Conservation (phyloP, 2,113 vertebrate genomes). For the Hippopotamus amphibius region DNA sequence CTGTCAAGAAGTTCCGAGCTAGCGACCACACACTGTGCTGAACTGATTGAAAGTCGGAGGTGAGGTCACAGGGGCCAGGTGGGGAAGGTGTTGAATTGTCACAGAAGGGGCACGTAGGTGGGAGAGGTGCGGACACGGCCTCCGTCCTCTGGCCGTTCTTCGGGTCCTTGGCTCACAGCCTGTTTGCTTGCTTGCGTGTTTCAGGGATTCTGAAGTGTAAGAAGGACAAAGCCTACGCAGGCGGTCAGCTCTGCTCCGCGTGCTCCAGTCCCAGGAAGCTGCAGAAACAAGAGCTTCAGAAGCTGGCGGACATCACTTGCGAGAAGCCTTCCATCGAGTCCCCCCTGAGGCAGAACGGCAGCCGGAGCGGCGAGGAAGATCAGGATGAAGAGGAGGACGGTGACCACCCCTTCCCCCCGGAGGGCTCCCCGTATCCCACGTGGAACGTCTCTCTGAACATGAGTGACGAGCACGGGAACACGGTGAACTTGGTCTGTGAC, state of each 20-base stretch:
- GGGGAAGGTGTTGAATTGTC: accelerated
- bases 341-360: slow-evolving; percentile 81
- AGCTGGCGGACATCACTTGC: slow-evolving; percentile 87
- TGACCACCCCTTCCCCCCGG: slow-evolving; percentile 64
- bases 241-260: slow-evolving; percentile 90
- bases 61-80: neutral
- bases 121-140: accelerated
- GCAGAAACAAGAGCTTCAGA: slow-evolving; percentile 85
- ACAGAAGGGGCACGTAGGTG: accelerated
- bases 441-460: slow-evolving; percentile 91
- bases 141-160: accelerated
- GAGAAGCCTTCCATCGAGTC: slow-evolving; percentile 88
- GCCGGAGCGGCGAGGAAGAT: slow-evolving; percentile 50
- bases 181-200: neutral
- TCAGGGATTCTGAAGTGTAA: slow-evolving; percentile 95
- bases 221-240: slow-evolving; percentile 91
- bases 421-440: slow-evolving; percentile 82
- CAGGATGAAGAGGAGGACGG: slow-evolving; percentile 79
- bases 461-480: slow-evolving; percentile 93
- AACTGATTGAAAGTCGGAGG: no score
- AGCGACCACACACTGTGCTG: no score
- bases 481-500: slow-evolving; percentile 89
- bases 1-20: no score
- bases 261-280: slow-evolving; percentile 89
- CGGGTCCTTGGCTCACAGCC: accelerated